Evolutionary conservation across 2,797 vertebrate species (phyloP), one percentile per base, ranked within the genome.

Genomic region (Setipinna tenuifilis): DNA sequence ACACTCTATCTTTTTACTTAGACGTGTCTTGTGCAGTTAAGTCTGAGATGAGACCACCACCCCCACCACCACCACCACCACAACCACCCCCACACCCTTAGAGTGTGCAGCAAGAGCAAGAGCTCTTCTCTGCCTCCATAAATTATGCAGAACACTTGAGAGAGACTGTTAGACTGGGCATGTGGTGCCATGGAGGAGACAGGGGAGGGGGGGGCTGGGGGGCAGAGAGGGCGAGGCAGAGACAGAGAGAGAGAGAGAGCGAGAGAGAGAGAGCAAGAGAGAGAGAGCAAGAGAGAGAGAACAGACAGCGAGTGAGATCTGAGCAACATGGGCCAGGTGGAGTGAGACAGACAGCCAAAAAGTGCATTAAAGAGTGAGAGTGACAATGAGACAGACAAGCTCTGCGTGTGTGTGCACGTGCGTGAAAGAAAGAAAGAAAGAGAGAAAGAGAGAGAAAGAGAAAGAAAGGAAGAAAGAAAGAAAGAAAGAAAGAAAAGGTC

Each of bases 121-220:
- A 62, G 46, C 35, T 62, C 71, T 68, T 78, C 61, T 35, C 9
- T 82, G 59, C 23, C 17, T 75, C 68, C 44, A 87, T 85, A 68
- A 87, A 87, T 87, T 83, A 87, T 87, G 84, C 86, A 87, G 65
- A 9, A 21, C 59, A n/a, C 41, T 35, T 85, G 83, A 80, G 78
- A 85, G 83, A 80, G 54, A 62, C 75, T 48, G 61, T 68, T 44
- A 82, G 71, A 84, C 50, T 23, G 41, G 41, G 50, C 48, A 19
- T 59, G 50, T 4, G 25, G 25, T 21, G 41, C 78, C 50, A 83
- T 81, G 31, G 48, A 62, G 35, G 23, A 83, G 75, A 25, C 71
- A 61, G 25, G 16, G 25, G n/a, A 46, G 50, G 25, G 48, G 17
- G 65, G 41, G 44, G 21, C n/a, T n/a, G 25, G 25, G n/a, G 14